Percentiles rank a stretch among this genome's conserved stretches.
Evolutionary conservation across 2,797 vertebrate species (phyloP).

Genomic region (Prionace glauca): DNA sequence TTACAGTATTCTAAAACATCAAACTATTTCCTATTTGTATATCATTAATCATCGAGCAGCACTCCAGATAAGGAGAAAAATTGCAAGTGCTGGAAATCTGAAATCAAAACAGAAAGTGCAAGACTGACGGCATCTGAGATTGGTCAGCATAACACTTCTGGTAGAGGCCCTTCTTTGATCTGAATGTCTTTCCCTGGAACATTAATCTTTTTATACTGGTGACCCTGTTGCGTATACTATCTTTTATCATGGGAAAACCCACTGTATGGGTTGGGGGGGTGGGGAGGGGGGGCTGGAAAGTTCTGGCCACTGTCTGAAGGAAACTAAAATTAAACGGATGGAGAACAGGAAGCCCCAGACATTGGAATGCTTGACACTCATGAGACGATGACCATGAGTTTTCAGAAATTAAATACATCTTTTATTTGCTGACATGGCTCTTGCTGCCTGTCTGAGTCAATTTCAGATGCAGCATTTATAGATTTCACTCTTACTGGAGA

Average conservation of each 20-base stretch:
- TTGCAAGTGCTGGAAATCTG: not conserved
- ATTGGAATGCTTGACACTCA: not conserved
- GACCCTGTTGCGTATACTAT: not conserved
- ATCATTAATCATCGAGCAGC: not conserved
- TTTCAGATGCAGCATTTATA: not conserved
- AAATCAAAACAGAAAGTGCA: not conserved
- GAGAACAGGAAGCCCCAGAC: not conserved
- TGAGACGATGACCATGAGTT: not conserved
- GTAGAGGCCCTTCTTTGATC: not conserved
- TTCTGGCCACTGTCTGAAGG: not conserved
- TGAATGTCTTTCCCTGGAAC: not conserved
- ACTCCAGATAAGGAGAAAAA: not conserved
- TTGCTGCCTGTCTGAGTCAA: not conserved
- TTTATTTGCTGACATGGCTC: not conserved
- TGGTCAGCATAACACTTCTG: not conserved
- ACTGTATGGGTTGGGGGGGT: too few species aligned
- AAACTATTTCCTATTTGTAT: slow-evolving; percentile 3
- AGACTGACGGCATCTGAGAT: not conserved
- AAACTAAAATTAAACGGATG: not conserved
- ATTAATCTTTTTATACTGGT: not conserved
- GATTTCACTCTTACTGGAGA: too few species aligned
- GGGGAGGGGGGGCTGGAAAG: too few species aligned
- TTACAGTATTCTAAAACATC: not conserved
- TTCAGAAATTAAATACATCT: not conserved
- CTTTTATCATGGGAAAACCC: not conserved